Conservation (phyloP, 2,888 invertebrate genomes). For the Tenthredo notha region DNA sequence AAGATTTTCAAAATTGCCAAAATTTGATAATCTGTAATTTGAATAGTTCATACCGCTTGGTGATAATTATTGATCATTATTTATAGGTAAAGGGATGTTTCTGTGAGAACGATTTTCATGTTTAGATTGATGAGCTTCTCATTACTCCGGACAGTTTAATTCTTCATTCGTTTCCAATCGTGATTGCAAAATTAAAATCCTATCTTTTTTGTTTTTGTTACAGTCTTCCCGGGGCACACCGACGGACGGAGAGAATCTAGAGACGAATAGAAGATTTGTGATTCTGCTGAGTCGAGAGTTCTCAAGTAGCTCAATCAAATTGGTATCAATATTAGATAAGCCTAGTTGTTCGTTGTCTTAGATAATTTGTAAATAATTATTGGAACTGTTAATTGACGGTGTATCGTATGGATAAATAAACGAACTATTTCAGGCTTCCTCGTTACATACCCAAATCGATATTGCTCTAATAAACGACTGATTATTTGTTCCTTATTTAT, state of each 20-base stretch:
- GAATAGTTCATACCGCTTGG: background rate
- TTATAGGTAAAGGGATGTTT: background rate
- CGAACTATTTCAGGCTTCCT: slow-evolving; percentile 27
- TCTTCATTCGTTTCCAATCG: background rate
- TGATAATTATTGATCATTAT: background rate
- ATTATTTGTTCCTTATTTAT: slow-evolving; percentile 14
- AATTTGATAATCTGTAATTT: background rate
- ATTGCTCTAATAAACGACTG: slow-evolving; percentile 36
- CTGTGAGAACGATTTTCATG: background rate
- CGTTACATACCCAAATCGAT: background rate
- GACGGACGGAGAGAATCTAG: background rate
- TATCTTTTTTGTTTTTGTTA: background rate
- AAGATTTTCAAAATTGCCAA: background rate
- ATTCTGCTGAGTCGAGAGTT: background rate
- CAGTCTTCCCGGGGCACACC: background rate
- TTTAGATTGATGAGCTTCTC: background rate
- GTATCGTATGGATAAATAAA: slow-evolving; percentile 36
- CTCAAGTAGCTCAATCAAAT: background rate
- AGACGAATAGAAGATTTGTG: background rate
- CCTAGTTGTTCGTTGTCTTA: background rate
- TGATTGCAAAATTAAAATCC: background rate
- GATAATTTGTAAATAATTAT: slow-evolving; percentile 6
- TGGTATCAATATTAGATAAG: background rate
- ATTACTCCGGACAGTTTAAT: background rate
- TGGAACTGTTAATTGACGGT: background rate